Percentiles rank a stretch among this genome's conserved stretches.
These are phyloP conservation scores for Penelope pileata DNA, from an alignment of 2,113 vertebrate species.

Conservation along the genomic window DNA sequence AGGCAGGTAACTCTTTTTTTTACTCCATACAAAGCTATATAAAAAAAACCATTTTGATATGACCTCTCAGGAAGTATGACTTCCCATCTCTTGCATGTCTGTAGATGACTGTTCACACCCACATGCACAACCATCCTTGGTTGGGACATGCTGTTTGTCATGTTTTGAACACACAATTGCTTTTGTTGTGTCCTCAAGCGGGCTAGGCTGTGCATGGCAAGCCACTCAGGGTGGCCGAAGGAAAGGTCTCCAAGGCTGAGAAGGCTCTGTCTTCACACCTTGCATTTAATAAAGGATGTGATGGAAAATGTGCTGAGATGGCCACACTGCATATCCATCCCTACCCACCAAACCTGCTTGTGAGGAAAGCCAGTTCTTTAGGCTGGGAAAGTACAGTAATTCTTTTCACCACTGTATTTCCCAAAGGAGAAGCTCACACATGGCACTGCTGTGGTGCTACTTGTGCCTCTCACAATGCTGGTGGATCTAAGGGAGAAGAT, in stretches of 20 bases:
- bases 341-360: not conserved
- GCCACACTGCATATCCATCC: not conserved
- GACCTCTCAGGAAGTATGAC: not conserved
- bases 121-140: not conserved
- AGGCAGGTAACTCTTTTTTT: not conserved
- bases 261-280: not conserved
- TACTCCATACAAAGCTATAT: not conserved
- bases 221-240: not conserved
- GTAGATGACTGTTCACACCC: not conserved
- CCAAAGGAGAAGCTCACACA: not conserved
- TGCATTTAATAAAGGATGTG: not conserved
- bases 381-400: not conserved
- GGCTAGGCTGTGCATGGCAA: not conserved
- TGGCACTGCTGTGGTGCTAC: not conserved
- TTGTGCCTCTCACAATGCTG: not conserved
- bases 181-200: not conserved
- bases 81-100: not conserved
- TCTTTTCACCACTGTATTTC: not conserved
- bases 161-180: not conserved
- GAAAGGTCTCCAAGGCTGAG: not conserved
- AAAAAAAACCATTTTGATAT: not conserved
- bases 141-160: not conserved
- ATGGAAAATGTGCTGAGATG: not conserved
- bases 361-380: not conserved
- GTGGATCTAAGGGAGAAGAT: not conserved